Evolutionary conservation across 2,888 invertebrate genomes (phyloP).

Genomic region (Caprella mutica): DNA sequence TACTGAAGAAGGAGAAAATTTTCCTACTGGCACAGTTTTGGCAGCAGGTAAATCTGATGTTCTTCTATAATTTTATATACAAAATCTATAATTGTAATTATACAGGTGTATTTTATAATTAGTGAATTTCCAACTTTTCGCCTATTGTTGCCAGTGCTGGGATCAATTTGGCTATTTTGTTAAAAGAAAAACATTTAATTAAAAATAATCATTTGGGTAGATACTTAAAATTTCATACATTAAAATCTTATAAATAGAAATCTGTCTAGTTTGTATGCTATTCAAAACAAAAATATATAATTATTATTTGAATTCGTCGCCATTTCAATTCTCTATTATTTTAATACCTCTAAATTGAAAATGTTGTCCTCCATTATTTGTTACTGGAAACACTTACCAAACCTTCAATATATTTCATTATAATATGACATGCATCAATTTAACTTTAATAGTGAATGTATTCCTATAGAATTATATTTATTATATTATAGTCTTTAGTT

Average conservation of each 20-base stretch:
- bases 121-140: background rate
- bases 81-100: background rate
- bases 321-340: background rate
- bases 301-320: background rate
- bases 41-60: constrained; percentile 77
- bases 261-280: background rate
- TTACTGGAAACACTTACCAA: no score
- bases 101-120: background rate
- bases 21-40: constrained; percentile 88
- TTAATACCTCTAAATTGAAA: no score
- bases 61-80: background rate
- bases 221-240: background rate
- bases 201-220: background rate
- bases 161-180: background rate
- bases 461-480: background rate
- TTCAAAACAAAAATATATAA: background rate
- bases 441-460: background rate
- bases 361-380: no score
- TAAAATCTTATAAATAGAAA: background rate
- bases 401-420: no score
- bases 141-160: no score
- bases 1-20: constrained; percentile 89
- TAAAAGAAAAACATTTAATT: background rate
- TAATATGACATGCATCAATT: background rate
- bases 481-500: no score